A percentile compares a stretch with the other conserved stretches of the same genome.
phyloP scores from a whole-genome alignment of 2,888 invertebrate species.

The Syrista parreyssii region DNA sequence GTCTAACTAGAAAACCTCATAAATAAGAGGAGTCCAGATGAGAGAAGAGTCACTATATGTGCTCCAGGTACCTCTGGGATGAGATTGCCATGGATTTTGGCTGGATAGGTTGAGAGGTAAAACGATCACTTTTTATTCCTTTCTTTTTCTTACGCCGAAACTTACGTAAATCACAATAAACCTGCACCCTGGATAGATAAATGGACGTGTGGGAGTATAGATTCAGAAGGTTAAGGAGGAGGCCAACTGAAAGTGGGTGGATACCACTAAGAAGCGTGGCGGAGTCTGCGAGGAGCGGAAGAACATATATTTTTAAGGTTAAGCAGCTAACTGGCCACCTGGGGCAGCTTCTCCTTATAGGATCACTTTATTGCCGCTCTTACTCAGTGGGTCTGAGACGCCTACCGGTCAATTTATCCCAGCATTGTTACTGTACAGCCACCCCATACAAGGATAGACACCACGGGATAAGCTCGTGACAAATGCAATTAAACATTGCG shows the following conservation, averaged over 20 bases:
- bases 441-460: slow-evolving; percentile 26
- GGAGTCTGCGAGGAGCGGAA: slow-evolving; percentile 18
- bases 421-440: slow-evolving; percentile 33
- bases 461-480: slow-evolving; percentile 26
- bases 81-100: too few relatives aligned
- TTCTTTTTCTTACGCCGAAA: slow-evolving; percentile 3
- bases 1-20: too few relatives aligned
- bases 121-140: neutral
- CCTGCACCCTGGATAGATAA: slow-evolving; percentile 23
- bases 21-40: too few relatives aligned
- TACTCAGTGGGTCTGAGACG: slow-evolving; percentile 31
- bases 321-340: slow-evolving; percentile 49
- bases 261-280: slow-evolving; percentile 1
- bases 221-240: slow-evolving; percentile 13
- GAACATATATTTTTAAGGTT: slow-evolving; percentile 44
- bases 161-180: slow-evolving; percentile 37
- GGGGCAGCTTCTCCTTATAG: slow-evolving; percentile 42
- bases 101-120: neutral
- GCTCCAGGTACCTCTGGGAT: too few relatives aligned
- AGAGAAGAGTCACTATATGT: too few relatives aligned
- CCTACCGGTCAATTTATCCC: slow-evolving; percentile 44
- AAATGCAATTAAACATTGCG: slow-evolving; percentile 35
- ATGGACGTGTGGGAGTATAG: slow-evolving; percentile 24
- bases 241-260: slow-evolving; percentile 6
- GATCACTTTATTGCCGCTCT: slow-evolving; percentile 45